Evolutionary conservation across 2,888 invertebrate genomes (phyloP), one percentile per base, ranked within the genome.

Genomic region (Panopea generosa): DNA sequence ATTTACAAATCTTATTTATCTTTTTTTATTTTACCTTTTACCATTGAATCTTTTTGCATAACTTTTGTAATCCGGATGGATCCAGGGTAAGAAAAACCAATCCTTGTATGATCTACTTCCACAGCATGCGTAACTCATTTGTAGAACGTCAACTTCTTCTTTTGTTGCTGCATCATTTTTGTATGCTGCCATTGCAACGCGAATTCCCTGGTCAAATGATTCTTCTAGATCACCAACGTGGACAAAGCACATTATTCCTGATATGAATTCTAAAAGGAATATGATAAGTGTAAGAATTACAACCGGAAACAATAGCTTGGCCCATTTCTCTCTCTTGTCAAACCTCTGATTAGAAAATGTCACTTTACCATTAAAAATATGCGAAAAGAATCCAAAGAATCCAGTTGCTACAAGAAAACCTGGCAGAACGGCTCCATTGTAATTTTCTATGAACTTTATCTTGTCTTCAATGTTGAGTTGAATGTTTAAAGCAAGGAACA

Each of bases 81-180:
- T 77, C 91, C 91, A 91, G 16, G 79, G 22, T 11, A 87, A 70
- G n/a, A 59, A 47, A 71, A 91, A 91, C 91, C 91, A 91, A 61
- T 91, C 90, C 3, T 80, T 77, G 75, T 90, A 90, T 16, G 82
- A 78, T 2, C 70, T 74, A 67, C 86, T 88, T 18, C 91, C 91
- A 79, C 91, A 91, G 71, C 91, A 91, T 47, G 56, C 56, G 70
- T 84, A 90, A n/a, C 83, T 72, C 52, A 88, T 84, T 73, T 91
- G 91, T 43, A 91, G 73, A 4, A 62, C 33, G 75, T 91, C 91
- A 40, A 91, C 72, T n/a, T 86, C 80, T 16, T 66, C 61, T 70
- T 91, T 91, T 38, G 87, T 71, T 24, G 70, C 66, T 4, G 56
- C 52, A 27, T 87, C 84, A n/a, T 62, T 72, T 40, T 78, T 77